Evolutionary conservation across 2,797 vertebrate genomes (phyloP).

Genomic region (Pseudopleuronectes americanus): DNA sequence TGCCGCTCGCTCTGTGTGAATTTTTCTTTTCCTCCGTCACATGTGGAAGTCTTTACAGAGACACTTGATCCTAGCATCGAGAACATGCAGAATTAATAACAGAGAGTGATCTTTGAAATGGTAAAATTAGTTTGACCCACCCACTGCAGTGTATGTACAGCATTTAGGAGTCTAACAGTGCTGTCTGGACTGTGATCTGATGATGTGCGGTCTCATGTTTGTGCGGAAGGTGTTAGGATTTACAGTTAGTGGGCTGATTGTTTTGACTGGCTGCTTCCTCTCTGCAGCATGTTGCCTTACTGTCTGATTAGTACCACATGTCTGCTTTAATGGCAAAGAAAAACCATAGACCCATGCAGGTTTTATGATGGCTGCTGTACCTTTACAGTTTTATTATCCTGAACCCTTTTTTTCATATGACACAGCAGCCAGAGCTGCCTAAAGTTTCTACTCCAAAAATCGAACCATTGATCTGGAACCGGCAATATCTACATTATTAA

Average conservation of each 20-base stretch:
- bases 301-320: conserved; percentile 46
- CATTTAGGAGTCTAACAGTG: not conserved
- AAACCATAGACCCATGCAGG: conserved; percentile 1
- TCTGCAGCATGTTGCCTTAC: conserved; percentile 21
- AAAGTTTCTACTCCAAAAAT: no score
- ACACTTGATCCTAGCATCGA: not conserved
- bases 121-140: not conserved
- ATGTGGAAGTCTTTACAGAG: not conserved
- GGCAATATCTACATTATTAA: no score
- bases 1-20: no score
- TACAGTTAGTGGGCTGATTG: conserved; percentile 18
- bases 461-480: no score
- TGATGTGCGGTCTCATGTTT: not conserved
- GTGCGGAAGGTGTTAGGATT: conserved; percentile 15
- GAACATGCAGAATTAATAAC: conserved; percentile 12
- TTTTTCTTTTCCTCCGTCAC: not conserved
- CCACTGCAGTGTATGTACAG: not conserved
- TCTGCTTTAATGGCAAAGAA: conserved; percentile 10
- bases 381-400: no score
- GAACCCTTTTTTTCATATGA: no score
- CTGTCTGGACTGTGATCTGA: not conserved
- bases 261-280: conserved; percentile 45
- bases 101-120: not conserved
- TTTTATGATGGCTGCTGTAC: conserved; percentile 2
- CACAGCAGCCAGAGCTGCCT: no score